phyloP scores from a whole-genome alignment of 2,888 invertebrate species.

The Prosapia bicincta region DNA sequence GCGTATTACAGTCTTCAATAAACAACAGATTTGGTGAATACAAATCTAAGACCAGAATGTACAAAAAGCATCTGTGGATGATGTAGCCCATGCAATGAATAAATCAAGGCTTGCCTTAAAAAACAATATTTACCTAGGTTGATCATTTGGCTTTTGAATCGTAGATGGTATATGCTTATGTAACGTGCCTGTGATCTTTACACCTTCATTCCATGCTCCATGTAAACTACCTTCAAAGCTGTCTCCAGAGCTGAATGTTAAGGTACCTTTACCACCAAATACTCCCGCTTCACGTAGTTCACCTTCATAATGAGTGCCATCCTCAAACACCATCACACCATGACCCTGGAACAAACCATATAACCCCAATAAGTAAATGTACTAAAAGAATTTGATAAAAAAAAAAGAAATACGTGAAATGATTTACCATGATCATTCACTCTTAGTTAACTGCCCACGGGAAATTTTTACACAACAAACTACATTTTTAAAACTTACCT shows the following conservation, averaged over 20 bases:
- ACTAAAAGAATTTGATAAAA: too few relatives aligned
- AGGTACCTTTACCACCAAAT: slow-evolving; percentile 74
- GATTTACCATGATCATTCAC: too few relatives aligned
- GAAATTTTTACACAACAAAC: too few relatives aligned
- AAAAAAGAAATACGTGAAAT: too few relatives aligned
- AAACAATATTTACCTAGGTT: slow-evolving; percentile 22
- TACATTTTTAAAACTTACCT: too few relatives aligned
- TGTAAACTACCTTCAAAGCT: slow-evolving; percentile 68
- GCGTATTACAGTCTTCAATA: neutral
- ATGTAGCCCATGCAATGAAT: too few relatives aligned
- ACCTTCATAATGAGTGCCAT: slow-evolving; percentile 85
- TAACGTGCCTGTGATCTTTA: slow-evolving; percentile 73
- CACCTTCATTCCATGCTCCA: slow-evolving; percentile 73
- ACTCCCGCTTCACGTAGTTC: slow-evolving; percentile 77
- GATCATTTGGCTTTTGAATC: slow-evolving; percentile 3
- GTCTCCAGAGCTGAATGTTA: slow-evolving; percentile 76
- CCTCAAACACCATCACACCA: slow-evolving; percentile 84
- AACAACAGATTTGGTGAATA: neutral
- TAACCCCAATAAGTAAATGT: too few relatives aligned
- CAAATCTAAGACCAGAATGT: too few relatives aligned
- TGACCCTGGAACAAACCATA: slow-evolving; percentile 75
- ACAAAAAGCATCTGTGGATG: too few relatives aligned
- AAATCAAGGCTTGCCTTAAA: too few relatives aligned
- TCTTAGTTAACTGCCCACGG: too few relatives aligned
- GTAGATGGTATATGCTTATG: slow-evolving; percentile 51